Evolutionary conservation across 2,113 vertebrate genomes (phyloP).

Genomic region (Psammodynastes pulverulentus): DNA sequence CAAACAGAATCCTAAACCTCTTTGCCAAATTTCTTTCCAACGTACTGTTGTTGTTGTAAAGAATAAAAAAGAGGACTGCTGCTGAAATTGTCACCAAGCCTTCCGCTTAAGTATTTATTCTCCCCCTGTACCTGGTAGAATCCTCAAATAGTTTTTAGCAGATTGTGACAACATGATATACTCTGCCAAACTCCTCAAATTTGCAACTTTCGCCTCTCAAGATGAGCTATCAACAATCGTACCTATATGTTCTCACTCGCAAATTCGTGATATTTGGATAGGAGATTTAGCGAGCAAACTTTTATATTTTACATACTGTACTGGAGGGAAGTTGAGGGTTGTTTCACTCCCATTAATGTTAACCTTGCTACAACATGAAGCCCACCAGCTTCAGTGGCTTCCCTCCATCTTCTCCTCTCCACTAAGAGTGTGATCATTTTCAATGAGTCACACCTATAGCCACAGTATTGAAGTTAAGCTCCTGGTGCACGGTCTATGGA

Average conservation of each 20-base stretch:
- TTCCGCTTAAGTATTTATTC: not conserved
- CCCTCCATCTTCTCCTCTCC: not conserved
- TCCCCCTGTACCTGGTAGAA: not conserved
- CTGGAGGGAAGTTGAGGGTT: not conserved
- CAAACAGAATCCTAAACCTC: not conserved
- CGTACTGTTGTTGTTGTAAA: not conserved
- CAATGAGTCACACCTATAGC: not conserved
- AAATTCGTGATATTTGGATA: not conserved
- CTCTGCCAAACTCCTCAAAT: not conserved
- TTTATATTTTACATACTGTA: not conserved
- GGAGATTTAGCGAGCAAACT: not conserved
- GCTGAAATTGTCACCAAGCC: not conserved
- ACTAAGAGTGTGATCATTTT: not conserved
- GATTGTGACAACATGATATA: not conserved
- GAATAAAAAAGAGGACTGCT: not conserved
- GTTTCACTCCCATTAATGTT: not conserved
- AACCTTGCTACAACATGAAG: not conserved
- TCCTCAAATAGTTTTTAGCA: not conserved
- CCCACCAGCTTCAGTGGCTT: not conserved
- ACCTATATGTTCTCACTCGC: not conserved
- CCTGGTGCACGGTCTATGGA: not conserved
- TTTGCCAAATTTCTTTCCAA: not conserved
- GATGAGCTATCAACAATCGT: not conserved
- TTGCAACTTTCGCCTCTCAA: not conserved
- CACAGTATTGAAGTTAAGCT: not conserved